Base-by-base conservation (phyloP, 2,797 vertebrate genomes). In the Synaphobranchus kaupii region DNA sequence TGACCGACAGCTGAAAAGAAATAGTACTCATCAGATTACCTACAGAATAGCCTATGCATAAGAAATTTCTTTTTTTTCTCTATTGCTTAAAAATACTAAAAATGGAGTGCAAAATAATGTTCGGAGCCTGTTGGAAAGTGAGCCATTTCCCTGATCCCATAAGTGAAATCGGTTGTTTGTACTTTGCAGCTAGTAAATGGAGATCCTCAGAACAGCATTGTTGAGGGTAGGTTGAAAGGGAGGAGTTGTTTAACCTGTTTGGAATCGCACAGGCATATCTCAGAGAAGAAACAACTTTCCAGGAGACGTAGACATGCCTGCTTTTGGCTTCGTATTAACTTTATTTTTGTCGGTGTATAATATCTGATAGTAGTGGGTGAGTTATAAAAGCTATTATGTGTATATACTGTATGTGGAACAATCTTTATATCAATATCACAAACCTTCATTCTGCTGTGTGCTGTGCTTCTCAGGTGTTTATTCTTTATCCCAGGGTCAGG, bases 191-290 rank as follows among this genome's bases (percentile, higher is more conserved):
- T 50, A 9, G 47, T 20, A 81, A 50, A 10, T 0, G 34, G n/a
- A 50, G 78, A 47, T 90, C 91, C 83, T 84, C 82, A 84, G 84
- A 88, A 84, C 87, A 91, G 58, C 87, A 82, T 13, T 54, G 83
- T 83, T 50, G 81, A n/a, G 83, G 71, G 34, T 44, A 84, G 63
- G 48, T 84, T 81, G 81, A 85, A 47, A 52, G 56, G 84, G n/a
- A 54, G 52, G 84, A 87, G 86, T 84, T 54, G 89, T 68, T 83
- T 76, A 90, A 91, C 91, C 89, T 34, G 90, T 91, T 92, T 86
- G 73, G 17, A n/a, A 44, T 89, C 87, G 86, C 56, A 12, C 31
- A 6, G 4, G 28, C 48, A 58, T 48, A 73, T 85, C 48, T 12
- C 22, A 13, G 63, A 68, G 85, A 76, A 86, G 78, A 83, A 17